A percentile compares a stretch with the other conserved stretches of the same genome.
Conservation (phyloP, 2,113 vertebrate genomes). For the Rhadina sibilatrix region DNA sequence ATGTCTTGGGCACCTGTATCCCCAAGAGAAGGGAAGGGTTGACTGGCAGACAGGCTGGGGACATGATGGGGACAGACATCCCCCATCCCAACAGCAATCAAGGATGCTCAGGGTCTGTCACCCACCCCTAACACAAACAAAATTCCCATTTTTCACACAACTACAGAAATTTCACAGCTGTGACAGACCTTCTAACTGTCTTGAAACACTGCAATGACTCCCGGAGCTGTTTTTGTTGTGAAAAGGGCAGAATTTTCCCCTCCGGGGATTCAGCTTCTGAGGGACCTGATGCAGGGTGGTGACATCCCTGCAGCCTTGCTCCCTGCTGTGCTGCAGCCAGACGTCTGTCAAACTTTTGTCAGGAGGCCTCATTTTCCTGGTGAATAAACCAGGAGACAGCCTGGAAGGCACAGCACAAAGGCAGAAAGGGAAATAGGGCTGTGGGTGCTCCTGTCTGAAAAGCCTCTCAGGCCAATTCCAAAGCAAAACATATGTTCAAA, state of each 20-base stretch:
- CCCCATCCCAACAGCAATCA: neutral
- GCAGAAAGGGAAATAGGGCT: neutral
- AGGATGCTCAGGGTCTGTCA: neutral
- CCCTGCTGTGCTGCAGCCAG: neutral
- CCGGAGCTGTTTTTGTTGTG: neutral
- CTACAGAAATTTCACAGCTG: neutral
- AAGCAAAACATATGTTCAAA: slow-evolving; percentile 4
- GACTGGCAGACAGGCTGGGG: neutral
- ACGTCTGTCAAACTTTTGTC: neutral
- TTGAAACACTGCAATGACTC: neutral
- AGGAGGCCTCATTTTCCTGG: neutral
- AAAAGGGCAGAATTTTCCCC: neutral
- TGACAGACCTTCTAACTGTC: fast-evolving
- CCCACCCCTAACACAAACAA: neutral
- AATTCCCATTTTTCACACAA: neutral
- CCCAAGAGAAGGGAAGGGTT: neutral
- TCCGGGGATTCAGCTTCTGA: neutral
- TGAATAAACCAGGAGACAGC: neutral
- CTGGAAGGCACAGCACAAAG: neutral
- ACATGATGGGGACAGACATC: neutral
- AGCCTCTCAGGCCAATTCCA: neutral
- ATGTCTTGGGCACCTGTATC: neutral
- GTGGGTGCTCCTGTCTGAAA: neutral
- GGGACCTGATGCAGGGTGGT: neutral
- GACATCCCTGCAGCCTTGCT: neutral